These are phyloP conservation scores for Temnothorax ravouxi DNA, from an alignment of 2,888 invertebrate genomes.

Conservation along the genomic window DNA sequence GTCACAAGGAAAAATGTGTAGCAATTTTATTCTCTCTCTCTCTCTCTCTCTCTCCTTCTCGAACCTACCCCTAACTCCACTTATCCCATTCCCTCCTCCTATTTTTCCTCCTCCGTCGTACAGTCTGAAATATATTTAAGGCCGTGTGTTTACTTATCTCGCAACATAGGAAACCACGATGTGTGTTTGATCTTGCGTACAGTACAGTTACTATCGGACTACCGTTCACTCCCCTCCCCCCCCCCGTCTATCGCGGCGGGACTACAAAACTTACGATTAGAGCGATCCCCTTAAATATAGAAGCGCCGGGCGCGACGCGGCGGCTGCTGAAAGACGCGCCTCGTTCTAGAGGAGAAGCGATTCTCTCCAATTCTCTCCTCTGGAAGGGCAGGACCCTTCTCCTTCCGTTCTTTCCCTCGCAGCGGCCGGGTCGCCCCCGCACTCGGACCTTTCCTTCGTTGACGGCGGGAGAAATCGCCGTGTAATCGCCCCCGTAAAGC, in stretches of 20 bases:
- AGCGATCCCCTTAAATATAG: conserved; percentile 66
- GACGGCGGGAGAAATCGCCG: conserved; percentile 60
- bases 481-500: conserved; percentile 79
- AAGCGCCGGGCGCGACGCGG: conserved; percentile 56
- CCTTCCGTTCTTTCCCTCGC: conserved; percentile 45
- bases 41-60: conserved; percentile 53
- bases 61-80: conserved; percentile 14
- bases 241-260: conserved; percentile 64
- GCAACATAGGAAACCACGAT: conserved; percentile 80
- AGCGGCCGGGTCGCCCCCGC: conserved; percentile 48
- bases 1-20: conserved; percentile 74
- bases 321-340: neutral
- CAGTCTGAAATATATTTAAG: conserved; percentile 79
- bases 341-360: neutral
- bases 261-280: conserved; percentile 78
- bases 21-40: conserved; percentile 58
- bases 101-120: conserved; percentile 69
- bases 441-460: conserved; percentile 33
- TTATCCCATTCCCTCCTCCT: conserved; percentile 42
- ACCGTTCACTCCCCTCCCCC: conserved; percentile 60
- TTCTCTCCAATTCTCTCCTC: neutral
- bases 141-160: conserved; percentile 79
- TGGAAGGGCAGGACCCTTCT: neutral
- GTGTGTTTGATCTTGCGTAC: conserved; percentile 77
- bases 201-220: conserved; percentile 62